Conservation (phyloP, 2,113 vertebrate genomes). For the Orthonyx spaldingii region DNA sequence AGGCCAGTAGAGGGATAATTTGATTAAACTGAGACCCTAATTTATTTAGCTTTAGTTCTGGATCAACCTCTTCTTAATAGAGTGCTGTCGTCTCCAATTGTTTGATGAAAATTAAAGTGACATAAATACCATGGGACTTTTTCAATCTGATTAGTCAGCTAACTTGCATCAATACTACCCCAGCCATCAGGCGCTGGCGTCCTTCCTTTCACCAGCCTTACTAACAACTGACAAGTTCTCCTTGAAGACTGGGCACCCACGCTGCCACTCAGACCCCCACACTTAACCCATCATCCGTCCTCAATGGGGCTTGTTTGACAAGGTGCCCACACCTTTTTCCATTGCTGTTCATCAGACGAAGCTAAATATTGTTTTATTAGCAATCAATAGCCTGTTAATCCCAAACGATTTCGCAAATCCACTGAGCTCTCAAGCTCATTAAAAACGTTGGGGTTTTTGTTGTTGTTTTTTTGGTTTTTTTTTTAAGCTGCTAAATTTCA, state of each 20-base stretch:
- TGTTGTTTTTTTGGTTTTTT: background rate
- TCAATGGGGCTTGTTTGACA: conserved; percentile 81
- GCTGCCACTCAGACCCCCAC: conserved; percentile 74
- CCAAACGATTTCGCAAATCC: conserved; percentile 79
- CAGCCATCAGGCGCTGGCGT: conserved; percentile 79
- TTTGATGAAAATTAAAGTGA: conserved; percentile 89
- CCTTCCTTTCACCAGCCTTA: conserved; percentile 73
- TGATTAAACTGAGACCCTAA: conserved; percentile 88
- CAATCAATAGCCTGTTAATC: conserved; percentile 84
- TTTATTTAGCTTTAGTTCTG: conserved; percentile 92
- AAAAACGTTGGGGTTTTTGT: conserved; percentile 40
- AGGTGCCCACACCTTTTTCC: conserved; percentile 80
- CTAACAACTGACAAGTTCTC: conserved; percentile 77
- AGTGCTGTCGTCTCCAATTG: conserved; percentile 82
- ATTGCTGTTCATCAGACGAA: conserved; percentile 74
- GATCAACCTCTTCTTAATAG: conserved; percentile 82
- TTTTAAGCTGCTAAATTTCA: conserved; percentile 70
- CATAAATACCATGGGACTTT: conserved; percentile 86
- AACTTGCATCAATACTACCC: conserved; percentile 81
- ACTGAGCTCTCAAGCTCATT: conserved; percentile 76
- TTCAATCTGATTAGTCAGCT: conserved; percentile 86
- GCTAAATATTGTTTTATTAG: conserved; percentile 90
- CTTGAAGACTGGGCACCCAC: conserved; percentile 77
- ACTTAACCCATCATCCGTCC: conserved; percentile 78
- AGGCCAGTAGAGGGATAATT: conserved; percentile 78